These are phyloP conservation scores for Cylas formicarius DNA, from an alignment of 1,140 invertebrate species.

Conservation along the genomic window DNA sequence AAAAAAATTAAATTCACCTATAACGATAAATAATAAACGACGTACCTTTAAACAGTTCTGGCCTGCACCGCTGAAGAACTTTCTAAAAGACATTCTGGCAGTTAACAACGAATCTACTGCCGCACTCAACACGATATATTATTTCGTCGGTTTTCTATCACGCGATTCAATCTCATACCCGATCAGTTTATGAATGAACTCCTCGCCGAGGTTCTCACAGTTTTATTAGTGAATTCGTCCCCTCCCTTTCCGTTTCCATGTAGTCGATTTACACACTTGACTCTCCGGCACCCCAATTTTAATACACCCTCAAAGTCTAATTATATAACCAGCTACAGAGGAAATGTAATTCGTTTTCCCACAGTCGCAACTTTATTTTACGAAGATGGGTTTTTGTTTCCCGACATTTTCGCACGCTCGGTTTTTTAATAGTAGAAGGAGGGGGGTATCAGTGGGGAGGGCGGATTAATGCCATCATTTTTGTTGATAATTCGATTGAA, in stretches of 20 bases:
- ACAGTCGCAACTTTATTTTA: conserved; percentile 15
- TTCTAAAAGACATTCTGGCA: conserved; percentile 27
- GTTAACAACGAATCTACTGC: neutral
- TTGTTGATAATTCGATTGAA: too few relatives aligned
- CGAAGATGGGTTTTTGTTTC: conserved; percentile 1
- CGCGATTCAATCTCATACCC: neutral
- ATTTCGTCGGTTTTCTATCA: neutral
- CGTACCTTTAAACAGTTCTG: conserved; percentile 32
- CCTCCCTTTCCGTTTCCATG: conserved; percentile 17
- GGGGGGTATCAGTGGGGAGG: neutral
- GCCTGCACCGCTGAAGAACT: conserved; percentile 26
- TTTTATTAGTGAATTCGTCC: conserved; percentile 12
- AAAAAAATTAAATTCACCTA: conserved; percentile 5
- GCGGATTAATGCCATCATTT: too few relatives aligned
- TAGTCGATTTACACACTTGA: conserved; percentile 25
- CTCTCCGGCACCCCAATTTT: conserved; percentile 24
- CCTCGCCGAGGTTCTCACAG: conserved; percentile 4
- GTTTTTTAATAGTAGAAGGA: conserved; percentile 3
- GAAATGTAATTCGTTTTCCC: conserved; percentile 29
- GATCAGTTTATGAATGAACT: conserved; percentile 17
- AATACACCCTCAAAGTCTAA: conserved; percentile 32
- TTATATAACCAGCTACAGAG: conserved; percentile 29
- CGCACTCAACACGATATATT: conserved; percentile 2
- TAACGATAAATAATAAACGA: conserved; percentile 1
- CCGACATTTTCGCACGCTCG: neutral